These are phyloP conservation scores for Onychomys leucogaster DNA, from an alignment of 2,797 vertebrate genomes.

Conservation along the genomic window DNA sequence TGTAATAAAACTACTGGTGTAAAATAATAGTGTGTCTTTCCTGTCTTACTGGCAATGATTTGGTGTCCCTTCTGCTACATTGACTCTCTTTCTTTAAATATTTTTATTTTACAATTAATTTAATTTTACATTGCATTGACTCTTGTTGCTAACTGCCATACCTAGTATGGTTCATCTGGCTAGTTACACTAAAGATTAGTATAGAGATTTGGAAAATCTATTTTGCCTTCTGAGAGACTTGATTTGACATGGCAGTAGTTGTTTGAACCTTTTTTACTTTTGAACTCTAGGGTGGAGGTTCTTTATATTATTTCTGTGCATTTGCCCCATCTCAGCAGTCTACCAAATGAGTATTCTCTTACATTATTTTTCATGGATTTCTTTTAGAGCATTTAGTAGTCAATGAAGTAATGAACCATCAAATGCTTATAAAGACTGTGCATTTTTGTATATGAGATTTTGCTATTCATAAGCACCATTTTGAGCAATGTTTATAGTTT, in stretches of 20 bases:
- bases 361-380: conserved; percentile 53
- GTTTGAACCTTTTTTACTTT: conserved; percentile 34
- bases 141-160: background rate
- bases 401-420: conserved; percentile 53
- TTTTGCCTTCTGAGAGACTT: conserved; percentile 51
- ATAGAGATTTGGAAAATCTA: background rate
- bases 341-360: background rate
- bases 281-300: background rate
- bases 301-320: conserved; percentile 34
- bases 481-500: background rate
- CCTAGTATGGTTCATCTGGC: background rate
- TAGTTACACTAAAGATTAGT: conserved; percentile 60
- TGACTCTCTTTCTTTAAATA: too few relatives aligned
- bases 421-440: background rate
- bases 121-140: background rate
- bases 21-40: conserved; percentile 72
- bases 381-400: conserved; percentile 35
- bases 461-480: background rate
- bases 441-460: conserved; percentile 51
- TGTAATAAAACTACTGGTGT: conserved; percentile 89
- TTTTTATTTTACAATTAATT: too few relatives aligned
- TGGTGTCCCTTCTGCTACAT: conserved; percentile 41
- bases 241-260: background rate
- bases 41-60: conserved; percentile 41
- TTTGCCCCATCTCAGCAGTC: conserved; percentile 15